Percentiles rank a stretch among this genome's conserved stretches.
These are phyloP conservation scores for Hyppa rectilinea DNA, from an alignment of 2,888 invertebrate genomes.

Conservation along the genomic window DNA sequence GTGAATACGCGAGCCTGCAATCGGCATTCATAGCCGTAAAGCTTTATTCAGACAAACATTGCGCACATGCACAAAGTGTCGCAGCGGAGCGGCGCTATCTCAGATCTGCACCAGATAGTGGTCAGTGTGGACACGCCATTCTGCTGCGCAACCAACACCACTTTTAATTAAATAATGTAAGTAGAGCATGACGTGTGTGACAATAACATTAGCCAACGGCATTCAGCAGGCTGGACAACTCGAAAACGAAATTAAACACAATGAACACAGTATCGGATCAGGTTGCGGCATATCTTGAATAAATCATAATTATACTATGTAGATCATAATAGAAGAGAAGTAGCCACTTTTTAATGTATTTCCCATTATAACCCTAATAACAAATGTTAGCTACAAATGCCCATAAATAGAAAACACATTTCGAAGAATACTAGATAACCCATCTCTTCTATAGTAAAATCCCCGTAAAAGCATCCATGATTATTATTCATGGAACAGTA, in stretches of 20 bases:
- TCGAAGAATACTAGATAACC: conserved; percentile 1
- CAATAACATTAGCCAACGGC: no score
- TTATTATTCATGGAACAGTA: conserved; percentile 9
- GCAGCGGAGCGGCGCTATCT: conserved; percentile 55
- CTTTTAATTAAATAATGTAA: conserved; percentile 36
- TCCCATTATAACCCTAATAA: background rate
- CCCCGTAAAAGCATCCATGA: conserved; percentile 8
- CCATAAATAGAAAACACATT: conserved; percentile 1
- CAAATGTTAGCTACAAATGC: background rate
- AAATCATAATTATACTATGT: background rate
- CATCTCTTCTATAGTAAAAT: conserved; percentile 5
- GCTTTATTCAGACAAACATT: background rate
- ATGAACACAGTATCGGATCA: background rate
- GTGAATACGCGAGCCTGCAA: background rate
- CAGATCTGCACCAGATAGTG: conserved; percentile 48
- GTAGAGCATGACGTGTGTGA: conserved; percentile 34
- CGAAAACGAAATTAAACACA: background rate
- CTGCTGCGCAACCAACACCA: conserved; percentile 38
- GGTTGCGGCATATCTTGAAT: background rate
- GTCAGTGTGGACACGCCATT: conserved; percentile 23
- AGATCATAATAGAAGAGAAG: background rate
- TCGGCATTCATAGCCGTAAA: conserved; percentile 23
- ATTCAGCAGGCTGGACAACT: background rate
- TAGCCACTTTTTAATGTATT: background rate
- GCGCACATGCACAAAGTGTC: conserved; percentile 26